Evolutionary conservation across 2,888 invertebrate species (phyloP).

Genomic region (Bombylius major): DNA sequence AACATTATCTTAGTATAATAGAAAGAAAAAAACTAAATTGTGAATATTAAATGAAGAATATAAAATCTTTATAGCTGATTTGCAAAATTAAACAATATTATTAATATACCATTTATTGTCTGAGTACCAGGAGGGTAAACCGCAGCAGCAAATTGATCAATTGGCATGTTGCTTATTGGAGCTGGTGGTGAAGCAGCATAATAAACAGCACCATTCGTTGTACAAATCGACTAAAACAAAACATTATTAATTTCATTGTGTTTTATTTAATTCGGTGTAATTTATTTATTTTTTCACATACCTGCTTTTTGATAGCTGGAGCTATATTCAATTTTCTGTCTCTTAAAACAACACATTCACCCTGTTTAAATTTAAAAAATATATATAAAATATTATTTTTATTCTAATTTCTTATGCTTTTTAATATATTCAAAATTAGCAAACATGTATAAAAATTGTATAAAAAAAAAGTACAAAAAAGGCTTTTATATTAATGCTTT

Average conservation of each 20-base stretch:
- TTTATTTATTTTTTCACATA: conserved; percentile 22
- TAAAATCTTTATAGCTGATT: too few relatives aligned
- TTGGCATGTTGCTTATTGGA: conserved; percentile 37
- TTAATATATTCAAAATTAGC: neutral
- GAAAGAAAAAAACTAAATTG: conserved; percentile 1
- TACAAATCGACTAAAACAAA: conserved; percentile 32
- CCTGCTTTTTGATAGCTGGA: conserved; percentile 75
- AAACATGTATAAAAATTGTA: conserved; percentile 2
- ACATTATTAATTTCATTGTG: conserved; percentile 11
- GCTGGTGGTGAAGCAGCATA: conserved; percentile 38
- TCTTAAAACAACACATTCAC: conserved; percentile 62
- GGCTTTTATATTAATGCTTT: neutral
- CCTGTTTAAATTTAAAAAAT: conserved; percentile 31
- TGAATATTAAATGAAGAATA: too few relatives aligned
- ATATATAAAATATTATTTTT: conserved; percentile 6
- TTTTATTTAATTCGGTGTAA: neutral
- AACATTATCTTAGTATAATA: neutral
- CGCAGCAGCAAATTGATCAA: conserved; percentile 38
- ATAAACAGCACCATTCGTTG: conserved; percentile 38
- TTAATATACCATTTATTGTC: too few relatives aligned
- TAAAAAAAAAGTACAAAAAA: neutral
- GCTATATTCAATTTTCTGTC: conserved; percentile 77
- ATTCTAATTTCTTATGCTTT: too few relatives aligned
- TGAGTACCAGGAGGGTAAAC: conserved; percentile 36
- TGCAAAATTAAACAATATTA: too few relatives aligned